Conservation (phyloP, 2,113 vertebrate species). For the Salminus brasiliensis region DNA sequence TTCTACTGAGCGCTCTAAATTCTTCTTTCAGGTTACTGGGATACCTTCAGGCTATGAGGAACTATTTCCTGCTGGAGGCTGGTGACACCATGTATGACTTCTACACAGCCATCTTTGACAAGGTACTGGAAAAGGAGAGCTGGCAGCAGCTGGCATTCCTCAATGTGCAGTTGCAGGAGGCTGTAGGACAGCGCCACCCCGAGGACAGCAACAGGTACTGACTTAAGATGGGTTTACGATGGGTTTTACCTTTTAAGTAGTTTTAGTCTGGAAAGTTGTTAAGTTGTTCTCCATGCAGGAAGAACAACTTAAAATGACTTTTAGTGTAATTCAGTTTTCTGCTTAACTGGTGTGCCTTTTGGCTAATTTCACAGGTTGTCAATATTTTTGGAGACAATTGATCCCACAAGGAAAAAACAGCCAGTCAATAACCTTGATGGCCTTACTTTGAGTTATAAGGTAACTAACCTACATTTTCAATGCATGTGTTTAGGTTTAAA, state of each 20-base stretch:
- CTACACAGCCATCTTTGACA: constrained; percentile 97
- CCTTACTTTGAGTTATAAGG: constrained; percentile 94
- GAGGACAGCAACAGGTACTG: constrained; percentile 91
- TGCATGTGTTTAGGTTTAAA: not conserved
- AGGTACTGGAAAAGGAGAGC: constrained; percentile 92
- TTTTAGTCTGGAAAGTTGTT: too few relatives aligned
- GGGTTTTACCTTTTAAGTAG: too few relatives aligned
- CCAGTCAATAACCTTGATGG: constrained; percentile 94
- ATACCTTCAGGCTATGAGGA: constrained; percentile 97
- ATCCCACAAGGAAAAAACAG: constrained; percentile 90
- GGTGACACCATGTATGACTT: constrained; percentile 99
- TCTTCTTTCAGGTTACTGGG: constrained; percentile 82
- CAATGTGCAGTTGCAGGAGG: constrained; percentile 93
- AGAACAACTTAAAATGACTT: too few relatives aligned
- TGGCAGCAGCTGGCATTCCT: constrained; percentile 96
- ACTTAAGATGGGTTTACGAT: not conserved
- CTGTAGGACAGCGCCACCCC: constrained; percentile 90
- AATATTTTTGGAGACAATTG: constrained; percentile 88
- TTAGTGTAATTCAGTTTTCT: not conserved
- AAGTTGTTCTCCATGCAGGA: too few relatives aligned
- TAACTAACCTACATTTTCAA: constrained; percentile 47
- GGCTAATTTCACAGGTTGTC: constrained; percentile 78
- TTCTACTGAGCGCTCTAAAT: not conserved
- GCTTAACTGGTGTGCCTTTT: not conserved
- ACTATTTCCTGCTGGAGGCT: constrained; percentile 97